These are phyloP conservation scores for Echiichthys vipera DNA, from an alignment of 2,797 vertebrate species.

Conservation along the genomic window DNA sequence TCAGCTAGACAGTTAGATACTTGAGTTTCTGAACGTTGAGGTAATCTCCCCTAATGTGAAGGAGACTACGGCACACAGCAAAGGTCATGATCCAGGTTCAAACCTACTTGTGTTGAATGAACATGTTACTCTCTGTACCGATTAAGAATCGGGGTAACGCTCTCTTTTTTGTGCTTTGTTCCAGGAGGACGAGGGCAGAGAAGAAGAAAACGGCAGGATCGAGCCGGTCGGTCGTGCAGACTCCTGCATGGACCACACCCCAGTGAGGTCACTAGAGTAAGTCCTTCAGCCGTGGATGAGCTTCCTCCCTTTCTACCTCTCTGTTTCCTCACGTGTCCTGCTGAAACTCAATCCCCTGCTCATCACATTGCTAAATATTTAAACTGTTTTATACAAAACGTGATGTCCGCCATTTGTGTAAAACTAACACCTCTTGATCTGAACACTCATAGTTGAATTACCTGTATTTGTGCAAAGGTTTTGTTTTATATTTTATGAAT, in stretches of 20 bases:
- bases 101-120: neutral
- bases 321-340: neutral
- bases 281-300: slow-evolving; percentile 63
- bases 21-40: neutral
- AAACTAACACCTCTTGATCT: neutral
- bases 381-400: neutral
- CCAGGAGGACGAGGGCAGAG: slow-evolving; percentile 74
- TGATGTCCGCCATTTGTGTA: neutral
- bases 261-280: slow-evolving; percentile 92
- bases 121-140: neutral
- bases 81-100: neutral
- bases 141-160: neutral
- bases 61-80: neutral
- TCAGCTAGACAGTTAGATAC: slow-evolving; percentile 48
- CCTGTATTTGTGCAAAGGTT: neutral
- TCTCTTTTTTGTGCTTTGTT: slow-evolving; percentile 13
- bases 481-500: neutral
- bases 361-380: neutral
- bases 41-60: neutral
- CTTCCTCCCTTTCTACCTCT: neutral
- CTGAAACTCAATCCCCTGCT: neutral
- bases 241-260: slow-evolving; percentile 87
- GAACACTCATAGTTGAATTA: neutral
- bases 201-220: slow-evolving; percentile 86
- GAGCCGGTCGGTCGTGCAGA: slow-evolving; percentile 94